phyloP scores from a whole-genome alignment of 2,113 vertebrate species.

The Hirundichthys speculiger region DNA sequence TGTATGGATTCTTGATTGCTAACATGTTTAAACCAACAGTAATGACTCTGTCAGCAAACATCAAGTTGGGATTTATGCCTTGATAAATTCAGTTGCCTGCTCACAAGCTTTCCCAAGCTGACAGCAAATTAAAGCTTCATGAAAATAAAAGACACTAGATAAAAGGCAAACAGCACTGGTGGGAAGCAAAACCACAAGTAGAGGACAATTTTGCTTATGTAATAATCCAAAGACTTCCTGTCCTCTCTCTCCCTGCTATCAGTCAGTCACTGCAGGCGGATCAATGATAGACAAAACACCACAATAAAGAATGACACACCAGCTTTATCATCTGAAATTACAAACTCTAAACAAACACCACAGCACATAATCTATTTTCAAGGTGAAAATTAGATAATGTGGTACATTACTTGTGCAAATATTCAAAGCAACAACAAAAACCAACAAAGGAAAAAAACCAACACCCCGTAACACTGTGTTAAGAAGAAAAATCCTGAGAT shows the following conservation, averaged over 20 bases:
- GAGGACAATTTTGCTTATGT: background rate
- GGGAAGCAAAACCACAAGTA: background rate
- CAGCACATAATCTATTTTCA: background rate
- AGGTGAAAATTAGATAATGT: too few relatives aligned
- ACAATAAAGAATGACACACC: background rate
- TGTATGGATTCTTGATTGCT: too few relatives aligned
- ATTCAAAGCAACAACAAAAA: background rate
- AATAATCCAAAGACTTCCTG: background rate
- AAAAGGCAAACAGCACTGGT: background rate
- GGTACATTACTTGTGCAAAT: constrained; percentile 15
- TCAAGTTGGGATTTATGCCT: background rate
- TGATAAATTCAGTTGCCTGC: too few relatives aligned
- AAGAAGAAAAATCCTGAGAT: background rate
- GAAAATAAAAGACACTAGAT: background rate
- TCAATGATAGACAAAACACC: constrained; percentile 35
- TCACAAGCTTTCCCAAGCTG: too few relatives aligned
- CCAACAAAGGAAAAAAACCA: background rate
- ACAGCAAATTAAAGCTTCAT: too few relatives aligned
- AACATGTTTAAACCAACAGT: too few relatives aligned
- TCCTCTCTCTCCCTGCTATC: background rate
- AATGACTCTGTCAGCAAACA: background rate
- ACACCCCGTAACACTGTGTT: too few relatives aligned
- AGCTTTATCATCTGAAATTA: constrained; percentile 7
- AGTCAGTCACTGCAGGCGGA: background rate
- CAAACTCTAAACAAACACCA: constrained; percentile 5